A percentile compares a stretch with the other conserved stretches of the same genome.
These are phyloP conservation scores for Hylia prasina DNA, from an alignment of 2,113 vertebrate genomes.

Conservation along the genomic window DNA sequence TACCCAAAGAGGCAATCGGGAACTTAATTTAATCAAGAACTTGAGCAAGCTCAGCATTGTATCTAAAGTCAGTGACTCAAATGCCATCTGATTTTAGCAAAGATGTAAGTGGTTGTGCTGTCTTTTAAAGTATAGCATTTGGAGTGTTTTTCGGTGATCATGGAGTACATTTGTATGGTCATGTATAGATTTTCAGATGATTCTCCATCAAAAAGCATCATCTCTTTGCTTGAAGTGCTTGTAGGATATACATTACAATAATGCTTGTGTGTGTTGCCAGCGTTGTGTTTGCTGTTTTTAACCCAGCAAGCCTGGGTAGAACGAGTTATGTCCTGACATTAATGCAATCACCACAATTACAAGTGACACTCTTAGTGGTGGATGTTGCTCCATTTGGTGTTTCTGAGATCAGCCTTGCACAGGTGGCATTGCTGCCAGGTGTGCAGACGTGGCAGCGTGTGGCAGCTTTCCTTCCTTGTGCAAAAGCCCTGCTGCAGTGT, in stretches of 20 bases:
- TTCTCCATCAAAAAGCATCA: not conserved
- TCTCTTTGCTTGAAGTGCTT: not conserved
- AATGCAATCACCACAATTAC: not conserved
- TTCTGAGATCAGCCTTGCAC: not conserved
- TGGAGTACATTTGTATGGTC: not conserved
- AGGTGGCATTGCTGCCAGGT: not conserved
- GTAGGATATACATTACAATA: fast-evolving
- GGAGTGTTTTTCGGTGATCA: not conserved
- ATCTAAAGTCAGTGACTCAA: conserved; percentile 11
- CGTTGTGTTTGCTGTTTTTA: not conserved
- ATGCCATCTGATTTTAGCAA: conserved; percentile 7
- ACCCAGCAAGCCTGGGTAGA: not conserved
- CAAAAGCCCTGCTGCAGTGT: not conserved
- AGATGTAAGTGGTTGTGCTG: not conserved
- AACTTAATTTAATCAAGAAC: conserved; percentile 40
- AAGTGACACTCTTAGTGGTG: not conserved
- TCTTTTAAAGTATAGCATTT: not conserved
- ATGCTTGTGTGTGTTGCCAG: not conserved
- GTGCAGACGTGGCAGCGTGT: not conserved
- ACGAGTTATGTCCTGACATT: not conserved
- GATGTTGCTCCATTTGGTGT: not conserved
- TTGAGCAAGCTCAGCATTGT: not conserved
- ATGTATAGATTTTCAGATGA: not conserved
- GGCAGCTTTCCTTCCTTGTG: not conserved
- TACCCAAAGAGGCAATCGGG: not conserved